These are phyloP conservation scores for Oscarella lobularis DNA, from an alignment of 37 sponge, comb jelly and placozoan genomes.

Conservation along the genomic window DNA sequence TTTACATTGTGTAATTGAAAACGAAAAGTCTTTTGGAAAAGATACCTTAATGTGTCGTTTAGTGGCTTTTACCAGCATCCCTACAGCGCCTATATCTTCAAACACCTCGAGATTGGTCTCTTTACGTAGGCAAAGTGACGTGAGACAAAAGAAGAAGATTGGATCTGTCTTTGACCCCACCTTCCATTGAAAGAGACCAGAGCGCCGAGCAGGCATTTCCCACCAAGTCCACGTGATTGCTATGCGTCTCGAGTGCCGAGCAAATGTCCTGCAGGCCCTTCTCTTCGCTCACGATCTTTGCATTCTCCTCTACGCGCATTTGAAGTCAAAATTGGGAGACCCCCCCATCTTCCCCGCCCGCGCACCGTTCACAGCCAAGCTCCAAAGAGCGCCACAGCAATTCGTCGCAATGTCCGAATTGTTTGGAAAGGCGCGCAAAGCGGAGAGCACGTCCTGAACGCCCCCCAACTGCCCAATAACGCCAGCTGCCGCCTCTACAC, in stretches of 20 bases:
- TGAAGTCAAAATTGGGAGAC: neutral
- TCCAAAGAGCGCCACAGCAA: slow-evolving; percentile 56
- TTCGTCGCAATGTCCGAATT: slow-evolving; percentile 28
- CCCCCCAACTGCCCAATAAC: slow-evolving; percentile 40
- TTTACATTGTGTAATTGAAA: neutral
- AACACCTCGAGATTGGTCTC: slow-evolving; percentile 23
- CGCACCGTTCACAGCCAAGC: slow-evolving; percentile 41
- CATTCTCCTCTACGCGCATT: slow-evolving; percentile 10
- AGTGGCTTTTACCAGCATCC: slow-evolving; percentile 13
- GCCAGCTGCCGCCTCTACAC: slow-evolving; percentile 29
- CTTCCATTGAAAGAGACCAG: slow-evolving; percentile 71
- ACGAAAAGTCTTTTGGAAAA: neutral
- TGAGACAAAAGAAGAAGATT: too few species aligned
- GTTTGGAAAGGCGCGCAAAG: slow-evolving; percentile 48
- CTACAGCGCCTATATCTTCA: slow-evolving; percentile 22
- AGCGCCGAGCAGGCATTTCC: slow-evolving; percentile 51
- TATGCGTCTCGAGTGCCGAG: slow-evolving; percentile 27
- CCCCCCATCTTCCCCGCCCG: neutral
- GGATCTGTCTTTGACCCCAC: slow-evolving; percentile 18
- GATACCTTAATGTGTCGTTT: slow-evolving; percentile 19
- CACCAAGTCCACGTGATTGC: slow-evolving; percentile 15
- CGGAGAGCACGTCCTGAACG: slow-evolving; percentile 50
- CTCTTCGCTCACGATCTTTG: slow-evolving; percentile 29
- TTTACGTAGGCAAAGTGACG: too few species aligned
- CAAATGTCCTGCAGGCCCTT: slow-evolving; percentile 38